These are phyloP conservation scores for Erinaceus europaeus DNA, from an alignment of 2,113 vertebrate species.

Conservation along the genomic window DNA sequence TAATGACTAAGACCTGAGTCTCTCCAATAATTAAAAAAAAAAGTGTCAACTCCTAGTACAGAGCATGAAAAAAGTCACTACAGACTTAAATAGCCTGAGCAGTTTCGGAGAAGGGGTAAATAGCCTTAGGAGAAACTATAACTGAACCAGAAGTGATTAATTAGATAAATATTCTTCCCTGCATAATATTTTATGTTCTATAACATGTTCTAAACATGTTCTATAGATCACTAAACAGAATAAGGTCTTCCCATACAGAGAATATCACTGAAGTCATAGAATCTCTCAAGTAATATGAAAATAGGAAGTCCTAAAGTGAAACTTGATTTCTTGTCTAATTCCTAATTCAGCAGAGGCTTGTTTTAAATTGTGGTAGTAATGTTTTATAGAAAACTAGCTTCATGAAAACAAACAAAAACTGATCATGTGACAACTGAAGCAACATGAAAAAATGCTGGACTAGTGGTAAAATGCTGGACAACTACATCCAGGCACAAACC, in stretches of 20 bases:
- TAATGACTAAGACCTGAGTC: neutral
- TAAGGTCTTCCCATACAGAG: neutral
- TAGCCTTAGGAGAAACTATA: neutral
- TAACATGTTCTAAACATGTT: neutral
- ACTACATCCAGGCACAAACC: neutral
- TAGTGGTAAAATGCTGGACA: neutral
- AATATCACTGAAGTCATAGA: neutral
- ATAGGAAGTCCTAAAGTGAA: neutral
- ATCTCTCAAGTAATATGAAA: conserved; percentile 16
- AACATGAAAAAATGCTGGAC: neutral
- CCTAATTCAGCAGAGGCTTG: neutral
- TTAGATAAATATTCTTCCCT: neutral
- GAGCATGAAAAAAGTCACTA: neutral
- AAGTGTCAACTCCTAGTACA: neutral
- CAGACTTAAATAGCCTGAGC: neutral
- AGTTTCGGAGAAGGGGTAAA: neutral
- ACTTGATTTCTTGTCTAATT: neutral
- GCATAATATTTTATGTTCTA: neutral
- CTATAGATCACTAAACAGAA: neutral
- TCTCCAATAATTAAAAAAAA: neutral
- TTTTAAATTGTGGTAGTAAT: neutral
- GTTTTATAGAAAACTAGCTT: neutral
- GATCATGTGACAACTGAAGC: neutral
- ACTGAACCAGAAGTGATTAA: neutral
- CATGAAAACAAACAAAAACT: neutral